phyloP scores from a whole-genome alignment of 2,888 invertebrate genomes.

The Hetaerina titia region DNA sequence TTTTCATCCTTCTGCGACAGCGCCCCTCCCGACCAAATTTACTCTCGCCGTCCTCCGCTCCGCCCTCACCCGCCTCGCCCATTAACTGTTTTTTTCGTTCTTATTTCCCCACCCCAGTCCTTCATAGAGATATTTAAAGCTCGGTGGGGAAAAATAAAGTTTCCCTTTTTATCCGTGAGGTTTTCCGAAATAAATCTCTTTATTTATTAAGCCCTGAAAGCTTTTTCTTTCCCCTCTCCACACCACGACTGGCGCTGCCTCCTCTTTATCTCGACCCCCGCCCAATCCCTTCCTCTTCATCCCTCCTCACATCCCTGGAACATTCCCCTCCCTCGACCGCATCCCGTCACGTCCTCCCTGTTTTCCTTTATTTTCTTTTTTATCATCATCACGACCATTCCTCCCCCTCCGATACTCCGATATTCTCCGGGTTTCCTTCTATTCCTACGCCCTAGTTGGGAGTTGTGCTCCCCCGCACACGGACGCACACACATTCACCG shows the following conservation, averaged over 20 bases:
- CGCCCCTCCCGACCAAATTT: neutral
- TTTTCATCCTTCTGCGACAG: neutral
- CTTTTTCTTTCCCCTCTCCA: neutral
- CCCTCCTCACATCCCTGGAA: neutral
- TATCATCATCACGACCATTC: neutral
- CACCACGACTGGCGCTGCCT: neutral
- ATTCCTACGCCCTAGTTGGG: neutral
- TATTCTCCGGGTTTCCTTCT: neutral
- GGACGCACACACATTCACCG: neutral
- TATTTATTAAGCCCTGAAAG: constrained; percentile 17
- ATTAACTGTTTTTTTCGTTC: neutral
- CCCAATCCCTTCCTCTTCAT: neutral
- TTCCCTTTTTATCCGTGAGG: constrained; percentile 15
- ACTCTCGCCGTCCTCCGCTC: neutral
- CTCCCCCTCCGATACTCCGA: neutral
- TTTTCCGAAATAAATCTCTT: constrained; percentile 27
- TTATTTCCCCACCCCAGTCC: neutral
- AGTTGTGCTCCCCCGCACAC: neutral
- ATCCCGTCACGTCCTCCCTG: neutral
- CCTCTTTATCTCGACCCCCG: neutral
- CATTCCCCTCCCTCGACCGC: neutral
- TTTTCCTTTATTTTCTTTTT: neutral
- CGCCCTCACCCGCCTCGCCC: neutral
- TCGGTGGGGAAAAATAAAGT: neutral
- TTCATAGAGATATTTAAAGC: neutral